Percentiles rank a stretch among this genome's conserved stretches.
phyloP scores from a whole-genome alignment of 2,797 vertebrate genomes.

The Hirundo rustica region DNA sequence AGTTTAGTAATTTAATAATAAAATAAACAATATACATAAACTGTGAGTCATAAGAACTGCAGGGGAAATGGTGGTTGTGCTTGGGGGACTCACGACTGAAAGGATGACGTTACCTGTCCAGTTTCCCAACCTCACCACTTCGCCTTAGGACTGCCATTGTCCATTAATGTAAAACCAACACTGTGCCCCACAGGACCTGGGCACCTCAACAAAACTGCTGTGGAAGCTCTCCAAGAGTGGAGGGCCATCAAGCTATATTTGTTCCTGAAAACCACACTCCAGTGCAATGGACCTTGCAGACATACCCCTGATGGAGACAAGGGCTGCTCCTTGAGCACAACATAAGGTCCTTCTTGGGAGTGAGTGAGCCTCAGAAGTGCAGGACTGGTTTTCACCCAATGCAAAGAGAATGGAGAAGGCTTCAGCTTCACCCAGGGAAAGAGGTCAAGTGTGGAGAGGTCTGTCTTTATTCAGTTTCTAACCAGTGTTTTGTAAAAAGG shows the following conservation, averaged over 20 bases:
- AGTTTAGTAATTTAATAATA: not conserved
- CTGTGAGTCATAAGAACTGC: not conserved
- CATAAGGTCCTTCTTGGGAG: not conserved
- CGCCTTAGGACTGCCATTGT: not conserved
- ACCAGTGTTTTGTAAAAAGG: not conserved
- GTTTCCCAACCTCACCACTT: too few species aligned
- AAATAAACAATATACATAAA: not conserved
- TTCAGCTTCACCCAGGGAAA: not conserved
- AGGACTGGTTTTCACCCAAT: not conserved
- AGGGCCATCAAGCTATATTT: not conserved
- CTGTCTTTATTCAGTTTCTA: not conserved
- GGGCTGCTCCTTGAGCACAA: not conserved
- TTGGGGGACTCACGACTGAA: too few species aligned
- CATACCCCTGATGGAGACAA: fast-evolving
- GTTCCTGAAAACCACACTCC: not conserved
- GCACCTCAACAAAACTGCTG: not conserved
- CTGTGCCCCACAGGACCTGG: not conserved
- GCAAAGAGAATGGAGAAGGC: not conserved
- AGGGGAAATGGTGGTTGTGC: not conserved
- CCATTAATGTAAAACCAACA: not conserved
- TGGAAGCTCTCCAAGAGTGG: not conserved
- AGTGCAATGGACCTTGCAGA: not conserved
- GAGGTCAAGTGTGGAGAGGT: not conserved
- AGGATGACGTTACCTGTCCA: not conserved
- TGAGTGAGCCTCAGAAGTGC: not conserved